Base-by-base conservation (phyloP, 1,140 invertebrate species). In the Drosophila erecta region DNA sequence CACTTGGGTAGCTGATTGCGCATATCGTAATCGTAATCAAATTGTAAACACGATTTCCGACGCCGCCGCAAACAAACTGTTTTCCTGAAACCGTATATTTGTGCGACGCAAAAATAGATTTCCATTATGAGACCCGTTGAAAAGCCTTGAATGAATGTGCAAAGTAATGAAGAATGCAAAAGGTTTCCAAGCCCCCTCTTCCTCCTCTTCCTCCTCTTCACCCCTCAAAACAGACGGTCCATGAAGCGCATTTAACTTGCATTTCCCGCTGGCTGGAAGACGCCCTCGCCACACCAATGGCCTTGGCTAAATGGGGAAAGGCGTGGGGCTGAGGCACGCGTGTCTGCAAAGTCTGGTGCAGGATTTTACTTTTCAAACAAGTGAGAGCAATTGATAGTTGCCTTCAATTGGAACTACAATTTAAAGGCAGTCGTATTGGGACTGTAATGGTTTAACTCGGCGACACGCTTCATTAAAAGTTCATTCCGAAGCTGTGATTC, bases 401-500 rank as follows among this genome's bases (percentile, higher is more conserved):
- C 30, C 37, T 47, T 41, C 12, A n/a, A 41, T 12, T 14, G 12
- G n/a, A 35, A 20, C 6, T 24, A 4, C 20, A 62, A 62, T 15
- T 41, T 41, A 41, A 41, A 41, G 10, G 15, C 44, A 24, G 2
- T 37, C 17, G 22, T 35, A 35, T 33, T 24, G 30, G 4, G 15
- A 27, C 40, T 37, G 0, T 12, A 30, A 11, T 30, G 27, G 33
- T 30, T 50, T 12, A 43, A 38, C 40, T 53, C 12, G 10, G 20
- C 7, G 38, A 20, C 12, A 53, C 37, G 50, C 37, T 58, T 22
- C 72, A 51, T 65, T 58, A 66, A 51, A 70, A 46, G 35, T 59
- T 67, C 7, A 24, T 54, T 41, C 54, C 40, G 33, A 49, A 58
- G 24, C 57, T 76, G 60, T 58, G 61, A 62, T 67, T 71, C 64